These are phyloP conservation scores for Caenorhabditis uteleia DNA, from an alignment of 2,888 invertebrate species.

Conservation along the genomic window DNA sequence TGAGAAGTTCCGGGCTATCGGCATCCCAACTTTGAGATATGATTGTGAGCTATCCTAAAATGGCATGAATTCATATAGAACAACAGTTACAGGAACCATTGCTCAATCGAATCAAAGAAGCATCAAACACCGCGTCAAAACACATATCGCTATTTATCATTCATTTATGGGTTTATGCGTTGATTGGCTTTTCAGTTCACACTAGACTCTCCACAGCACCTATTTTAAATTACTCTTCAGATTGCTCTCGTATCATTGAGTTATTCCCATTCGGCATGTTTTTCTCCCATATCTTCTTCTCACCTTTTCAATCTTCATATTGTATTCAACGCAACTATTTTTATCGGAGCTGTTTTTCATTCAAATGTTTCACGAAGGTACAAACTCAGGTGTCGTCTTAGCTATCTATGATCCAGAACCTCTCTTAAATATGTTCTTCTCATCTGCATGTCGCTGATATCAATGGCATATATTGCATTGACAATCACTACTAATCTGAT, in stretches of 20 bases:
- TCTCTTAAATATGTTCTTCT: slow-evolving; percentile 18
- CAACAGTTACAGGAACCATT: slow-evolving; percentile 15
- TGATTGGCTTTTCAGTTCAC: slow-evolving; percentile 28
- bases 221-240: slow-evolving; percentile 17
- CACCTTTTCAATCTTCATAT: slow-evolving; percentile 45
- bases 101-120: slow-evolving; percentile 28
- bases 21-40: too few relatives aligned
- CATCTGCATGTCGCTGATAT: too few relatives aligned
- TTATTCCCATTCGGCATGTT: slow-evolving; percentile 41
- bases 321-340: slow-evolving; percentile 39
- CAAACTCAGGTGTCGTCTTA: too few relatives aligned
- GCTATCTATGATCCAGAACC: too few relatives aligned
- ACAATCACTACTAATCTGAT: too few relatives aligned
- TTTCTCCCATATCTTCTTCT: slow-evolving; percentile 16
- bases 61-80: too few relatives aligned
- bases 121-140: slow-evolving; percentile 12
- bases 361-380: slow-evolving; percentile 25
- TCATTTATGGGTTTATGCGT: slow-evolving; percentile 24
- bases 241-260: slow-evolving; percentile 31
- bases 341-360: slow-evolving; percentile 37
- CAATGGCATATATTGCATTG: too few relatives aligned
- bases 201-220: neutral
- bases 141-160: slow-evolving; percentile 18
- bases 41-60: too few relatives aligned
- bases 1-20: too few relatives aligned